phyloP scores from a whole-genome alignment of 2,888 invertebrate genomes.

The Eulithis testata region DNA sequence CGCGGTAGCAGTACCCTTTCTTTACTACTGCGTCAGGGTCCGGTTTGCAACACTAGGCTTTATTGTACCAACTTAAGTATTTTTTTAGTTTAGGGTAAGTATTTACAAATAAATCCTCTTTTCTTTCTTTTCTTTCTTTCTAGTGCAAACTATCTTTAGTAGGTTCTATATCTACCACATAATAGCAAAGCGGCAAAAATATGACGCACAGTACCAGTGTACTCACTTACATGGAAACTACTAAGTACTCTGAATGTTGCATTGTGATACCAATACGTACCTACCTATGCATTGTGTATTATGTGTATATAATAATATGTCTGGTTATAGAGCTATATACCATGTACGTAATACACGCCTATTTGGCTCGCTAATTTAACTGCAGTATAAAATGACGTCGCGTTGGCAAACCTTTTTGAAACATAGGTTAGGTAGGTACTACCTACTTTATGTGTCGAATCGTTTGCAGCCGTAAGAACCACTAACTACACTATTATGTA shows the following conservation, averaged over 20 bases:
- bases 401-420: neutral
- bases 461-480: no score
- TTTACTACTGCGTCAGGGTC: no score
- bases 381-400: neutral
- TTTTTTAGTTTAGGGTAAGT: no score
- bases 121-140: no score
- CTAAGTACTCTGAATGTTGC: slow-evolving; percentile 22
- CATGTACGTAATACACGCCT: neutral
- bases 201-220: slow-evolving; percentile 5
- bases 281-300: neutral
- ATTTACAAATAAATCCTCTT: no score
- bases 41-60: no score
- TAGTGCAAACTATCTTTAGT: no score
- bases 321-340: neutral
- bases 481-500: no score
- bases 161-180: no score
- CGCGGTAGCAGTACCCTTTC: no score
- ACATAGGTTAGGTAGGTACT: neutral
- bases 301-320: neutral
- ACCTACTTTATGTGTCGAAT: no score
- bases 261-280: slow-evolving; percentile 19
- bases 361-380: slow-evolving; percentile 4
- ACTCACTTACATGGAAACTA: slow-evolving; percentile 10
- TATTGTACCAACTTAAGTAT: no score
- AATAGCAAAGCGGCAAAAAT: neutral